A percentile compares a stretch with the other conserved stretches of the same genome.
Conservation (phyloP, 2,888 invertebrate species). For the Pyrrhia umbra region DNA sequence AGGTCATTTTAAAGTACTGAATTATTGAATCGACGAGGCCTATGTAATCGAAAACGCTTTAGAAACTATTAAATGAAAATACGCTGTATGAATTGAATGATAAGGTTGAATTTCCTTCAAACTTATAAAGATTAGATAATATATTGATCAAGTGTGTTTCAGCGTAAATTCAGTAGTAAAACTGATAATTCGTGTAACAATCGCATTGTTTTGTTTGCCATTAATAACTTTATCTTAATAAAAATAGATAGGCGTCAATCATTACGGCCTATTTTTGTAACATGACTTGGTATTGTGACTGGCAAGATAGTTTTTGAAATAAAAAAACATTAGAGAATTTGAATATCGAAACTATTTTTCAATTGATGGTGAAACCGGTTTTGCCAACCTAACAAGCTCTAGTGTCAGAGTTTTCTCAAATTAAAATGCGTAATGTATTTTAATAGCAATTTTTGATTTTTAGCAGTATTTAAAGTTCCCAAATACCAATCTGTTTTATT, state of each 20-base stretch:
- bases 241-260: constrained; percentile 15
- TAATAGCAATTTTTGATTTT: too few relatives aligned
- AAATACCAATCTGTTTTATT: too few relatives aligned
- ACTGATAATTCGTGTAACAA: constrained; percentile 32
- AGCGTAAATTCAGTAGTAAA: constrained; percentile 55
- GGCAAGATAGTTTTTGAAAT: too few relatives aligned
- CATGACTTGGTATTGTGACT: constrained; percentile 23
- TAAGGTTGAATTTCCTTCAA: constrained; percentile 15
- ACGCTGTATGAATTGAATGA: fast-evolving
- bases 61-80: constrained; percentile 9
- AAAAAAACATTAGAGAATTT: too few relatives aligned
- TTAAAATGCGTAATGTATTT: too few relatives aligned
- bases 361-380: too few relatives aligned
- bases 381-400: too few relatives aligned
- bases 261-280: constrained; percentile 26
- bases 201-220: constrained; percentile 16
- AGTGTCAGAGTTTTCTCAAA: too few relatives aligned
- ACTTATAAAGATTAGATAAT: constrained; percentile 36
- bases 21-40: constrained; percentile 40
- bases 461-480: too few relatives aligned
- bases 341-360: too few relatives aligned
- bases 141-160: constrained; percentile 20
- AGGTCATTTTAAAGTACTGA: constrained; percentile 50
- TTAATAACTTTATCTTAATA: constrained; percentile 39
- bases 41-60: constrained; percentile 33